Evolutionary conservation across 2,888 invertebrate species (phyloP).

Genomic region (Stenurella melanura): DNA sequence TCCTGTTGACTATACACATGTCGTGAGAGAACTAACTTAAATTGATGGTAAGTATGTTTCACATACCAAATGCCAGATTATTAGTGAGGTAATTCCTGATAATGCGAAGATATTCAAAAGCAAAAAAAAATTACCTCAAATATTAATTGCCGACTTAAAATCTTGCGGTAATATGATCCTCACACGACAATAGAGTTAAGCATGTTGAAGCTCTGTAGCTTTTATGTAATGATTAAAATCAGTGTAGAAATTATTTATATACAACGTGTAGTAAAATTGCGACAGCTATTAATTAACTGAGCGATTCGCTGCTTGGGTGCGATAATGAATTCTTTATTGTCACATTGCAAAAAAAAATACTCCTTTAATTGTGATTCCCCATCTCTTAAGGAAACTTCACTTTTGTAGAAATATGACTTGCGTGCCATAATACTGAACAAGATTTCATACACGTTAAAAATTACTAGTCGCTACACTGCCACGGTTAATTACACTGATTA

Average conservation of each 20-base stretch:
- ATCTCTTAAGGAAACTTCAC: conserved; percentile 13
- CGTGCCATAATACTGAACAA: not conserved
- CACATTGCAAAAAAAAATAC: conserved; percentile 27
- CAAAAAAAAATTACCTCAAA: not conserved
- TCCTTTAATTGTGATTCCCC: conserved; percentile 12
- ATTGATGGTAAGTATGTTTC: too few species aligned
- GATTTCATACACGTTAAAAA: conserved; percentile 5
- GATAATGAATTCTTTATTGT: conserved; percentile 32
- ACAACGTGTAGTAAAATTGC: conserved; percentile 7
- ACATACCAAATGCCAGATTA: too few species aligned
- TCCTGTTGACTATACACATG: too few species aligned
- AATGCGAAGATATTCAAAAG: too few species aligned
- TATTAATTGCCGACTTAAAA: not conserved
- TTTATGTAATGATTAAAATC: conserved; percentile 30
- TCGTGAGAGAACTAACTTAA: too few species aligned
- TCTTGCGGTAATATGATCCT: not conserved
- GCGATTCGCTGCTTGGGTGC: conserved; percentile 29
- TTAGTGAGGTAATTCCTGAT: too few species aligned
- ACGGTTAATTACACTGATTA: conserved; percentile 11
- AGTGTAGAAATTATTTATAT: conserved; percentile 33
- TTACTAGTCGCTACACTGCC: not conserved
- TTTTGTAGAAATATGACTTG: conserved; percentile 7
- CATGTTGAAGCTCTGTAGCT: conserved; percentile 3
- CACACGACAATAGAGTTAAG: conserved; percentile 16
- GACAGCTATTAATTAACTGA: conserved; percentile 22